These are phyloP conservation scores for Pterois miles DNA, from an alignment of 2,797 vertebrate species.

Conservation along the genomic window DNA sequence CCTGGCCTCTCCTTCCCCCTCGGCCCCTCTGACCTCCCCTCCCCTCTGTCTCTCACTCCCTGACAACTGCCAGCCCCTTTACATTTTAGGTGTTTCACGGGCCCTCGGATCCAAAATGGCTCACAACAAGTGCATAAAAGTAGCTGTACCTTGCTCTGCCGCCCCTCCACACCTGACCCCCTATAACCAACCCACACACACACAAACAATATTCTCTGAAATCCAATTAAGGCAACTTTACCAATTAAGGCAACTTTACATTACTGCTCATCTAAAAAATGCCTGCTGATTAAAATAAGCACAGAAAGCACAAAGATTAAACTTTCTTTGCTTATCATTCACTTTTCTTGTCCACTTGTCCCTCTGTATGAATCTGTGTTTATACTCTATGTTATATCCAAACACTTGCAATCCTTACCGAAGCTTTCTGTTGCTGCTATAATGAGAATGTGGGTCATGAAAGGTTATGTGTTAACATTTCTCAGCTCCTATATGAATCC, in stretches of 20 bases:
- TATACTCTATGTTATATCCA: background rate
- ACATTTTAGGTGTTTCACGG: conserved; percentile 78
- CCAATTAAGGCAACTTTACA: background rate
- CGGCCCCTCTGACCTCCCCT: conserved; percentile 58
- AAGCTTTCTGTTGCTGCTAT: conserved; percentile 10
- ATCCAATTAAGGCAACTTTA: background rate
- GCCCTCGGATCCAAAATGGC: conserved; percentile 54
- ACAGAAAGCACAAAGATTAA: background rate
- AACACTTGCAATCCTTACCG: background rate
- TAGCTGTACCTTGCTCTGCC: conserved; percentile 70
- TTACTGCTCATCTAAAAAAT: background rate
- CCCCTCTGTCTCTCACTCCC: conserved; percentile 11
- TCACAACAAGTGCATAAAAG: conserved; percentile 81
- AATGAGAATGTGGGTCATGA: conserved; percentile 14
- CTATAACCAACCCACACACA: background rate
- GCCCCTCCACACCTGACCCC: conserved; percentile 15
- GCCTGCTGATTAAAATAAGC: background rate
- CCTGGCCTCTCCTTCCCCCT: conserved; percentile 27
- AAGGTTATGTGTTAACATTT: background rate
- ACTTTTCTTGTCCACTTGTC: background rate
- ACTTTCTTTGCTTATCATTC: background rate
- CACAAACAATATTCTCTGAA: background rate
- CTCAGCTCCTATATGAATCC: background rate
- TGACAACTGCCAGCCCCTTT: conserved; percentile 72
- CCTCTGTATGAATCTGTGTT: background rate